phyloP scores from a whole-genome alignment of 2,888 invertebrate species.

The Perithous albicinctus region DNA sequence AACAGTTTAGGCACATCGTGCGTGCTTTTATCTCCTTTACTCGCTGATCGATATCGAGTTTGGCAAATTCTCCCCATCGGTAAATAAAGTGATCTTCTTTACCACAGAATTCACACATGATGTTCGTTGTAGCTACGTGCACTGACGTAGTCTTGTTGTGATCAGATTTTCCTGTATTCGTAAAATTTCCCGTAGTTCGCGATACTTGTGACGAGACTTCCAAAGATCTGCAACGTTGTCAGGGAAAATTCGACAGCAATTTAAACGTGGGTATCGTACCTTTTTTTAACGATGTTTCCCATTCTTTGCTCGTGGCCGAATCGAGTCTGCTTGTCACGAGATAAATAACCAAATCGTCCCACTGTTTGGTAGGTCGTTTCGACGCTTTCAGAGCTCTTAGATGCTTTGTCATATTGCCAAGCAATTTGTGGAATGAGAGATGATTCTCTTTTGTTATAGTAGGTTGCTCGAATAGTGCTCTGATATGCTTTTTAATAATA shows the following conservation, averaged over 20 bases:
- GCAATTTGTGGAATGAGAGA: not conserved
- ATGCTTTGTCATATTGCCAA: constrained; percentile 28
- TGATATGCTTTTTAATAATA: constrained; percentile 39
- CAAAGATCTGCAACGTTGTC: not conserved
- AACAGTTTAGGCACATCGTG: not conserved
- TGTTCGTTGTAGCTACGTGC: not conserved
- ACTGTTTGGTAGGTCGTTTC: not conserved
- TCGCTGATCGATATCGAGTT: not conserved
- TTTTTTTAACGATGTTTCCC: not conserved
- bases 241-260: not conserved
- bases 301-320: not conserved
- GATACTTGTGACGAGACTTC: not conserved
- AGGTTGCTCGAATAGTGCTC: constrained; percentile 31
- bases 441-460: constrained; percentile 23
- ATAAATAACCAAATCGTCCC: constrained; percentile 5
- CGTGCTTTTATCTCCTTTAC: not conserved
- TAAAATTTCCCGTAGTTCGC: not conserved
- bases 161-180: not conserved
- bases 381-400: not conserved
- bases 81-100: constrained; percentile 1
- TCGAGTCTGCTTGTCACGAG: not conserved
- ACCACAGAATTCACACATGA: not conserved
- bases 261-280: not conserved
- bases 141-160: not conserved
- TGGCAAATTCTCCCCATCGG: not conserved